phyloP scores from a whole-genome alignment of 2,888 invertebrate species.

The Andrena dorsata region DNA sequence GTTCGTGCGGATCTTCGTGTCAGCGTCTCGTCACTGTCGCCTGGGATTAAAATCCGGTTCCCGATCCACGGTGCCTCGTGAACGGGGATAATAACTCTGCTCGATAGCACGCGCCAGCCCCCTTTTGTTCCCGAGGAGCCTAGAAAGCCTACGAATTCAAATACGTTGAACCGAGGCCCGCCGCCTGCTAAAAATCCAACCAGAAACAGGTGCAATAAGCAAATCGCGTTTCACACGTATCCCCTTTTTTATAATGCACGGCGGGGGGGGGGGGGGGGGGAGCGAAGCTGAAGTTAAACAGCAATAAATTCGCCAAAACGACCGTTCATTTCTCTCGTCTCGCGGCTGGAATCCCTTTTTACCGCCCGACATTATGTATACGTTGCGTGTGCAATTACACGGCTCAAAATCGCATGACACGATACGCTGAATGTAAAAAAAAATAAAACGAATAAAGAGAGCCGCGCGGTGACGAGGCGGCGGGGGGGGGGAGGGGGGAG shows the following conservation, averaged over 20 bases:
- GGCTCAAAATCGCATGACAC: conserved; percentile 51
- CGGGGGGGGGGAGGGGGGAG: too few relatives aligned
- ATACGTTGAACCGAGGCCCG: too few relatives aligned
- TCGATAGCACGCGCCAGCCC: conserved; percentile 1
- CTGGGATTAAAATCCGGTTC: conserved; percentile 77
- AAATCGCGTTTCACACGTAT: not conserved
- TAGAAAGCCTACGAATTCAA: too few relatives aligned
- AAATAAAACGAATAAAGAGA: not conserved
- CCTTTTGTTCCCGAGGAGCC: too few relatives aligned
- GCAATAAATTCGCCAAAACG: conserved; percentile 17
- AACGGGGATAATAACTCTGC: conserved; percentile 70
- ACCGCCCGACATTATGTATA: conserved; percentile 29
- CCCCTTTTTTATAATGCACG: not conserved
- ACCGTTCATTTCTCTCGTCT: conserved; percentile 28
- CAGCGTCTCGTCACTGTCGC: conserved; percentile 80
- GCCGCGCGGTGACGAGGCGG: too few relatives aligned
- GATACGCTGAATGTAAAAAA: conserved; percentile 36
- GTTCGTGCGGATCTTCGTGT: conserved; percentile 76
- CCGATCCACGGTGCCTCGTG: conserved; percentile 68
- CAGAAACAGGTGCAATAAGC: too few relatives aligned
- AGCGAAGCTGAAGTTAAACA: conserved; percentile 24
- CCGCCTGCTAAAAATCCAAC: too few relatives aligned
- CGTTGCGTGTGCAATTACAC: conserved; percentile 52
- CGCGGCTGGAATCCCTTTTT: conserved; percentile 23
- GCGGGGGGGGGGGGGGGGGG: not conserved